phyloP scores from a whole-genome alignment of 2,888 invertebrate species.

The Amblyteles armatorius region DNA sequence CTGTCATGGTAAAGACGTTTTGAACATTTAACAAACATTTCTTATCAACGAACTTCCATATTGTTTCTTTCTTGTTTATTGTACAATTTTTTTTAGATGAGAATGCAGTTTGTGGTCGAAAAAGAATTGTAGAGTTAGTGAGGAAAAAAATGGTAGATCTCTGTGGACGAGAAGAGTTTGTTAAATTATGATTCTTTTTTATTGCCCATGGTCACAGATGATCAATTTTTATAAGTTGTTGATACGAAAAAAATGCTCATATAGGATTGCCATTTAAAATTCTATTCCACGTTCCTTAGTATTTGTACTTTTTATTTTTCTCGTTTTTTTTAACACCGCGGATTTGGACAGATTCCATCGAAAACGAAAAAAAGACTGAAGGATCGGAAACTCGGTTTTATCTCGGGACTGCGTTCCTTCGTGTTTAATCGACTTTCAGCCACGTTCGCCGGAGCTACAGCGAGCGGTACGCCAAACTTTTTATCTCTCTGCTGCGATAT shows the following conservation, averaged over 20 bases:
- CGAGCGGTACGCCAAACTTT: constrained; percentile 41
- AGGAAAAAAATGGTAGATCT: no score
- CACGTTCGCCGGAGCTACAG: constrained; percentile 23
- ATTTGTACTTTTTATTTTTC: no score
- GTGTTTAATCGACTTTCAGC: constrained; percentile 24
- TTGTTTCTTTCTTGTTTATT: no score
- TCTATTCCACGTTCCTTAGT: neutral
- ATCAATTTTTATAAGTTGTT: neutral
- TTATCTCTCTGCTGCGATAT: constrained; percentile 26
- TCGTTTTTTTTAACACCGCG: neutral
- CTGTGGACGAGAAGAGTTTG: neutral
- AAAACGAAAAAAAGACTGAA: neutral
- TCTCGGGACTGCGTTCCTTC: constrained; percentile 27
- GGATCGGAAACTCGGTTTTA: constrained; percentile 10
- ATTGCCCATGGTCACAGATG: neutral
- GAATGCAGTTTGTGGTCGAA: no score
- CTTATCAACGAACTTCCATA: no score
- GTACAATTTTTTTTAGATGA: no score
- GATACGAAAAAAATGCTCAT: neutral
- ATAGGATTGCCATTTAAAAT: neutral
- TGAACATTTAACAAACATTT: no score
- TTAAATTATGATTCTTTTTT: neutral
- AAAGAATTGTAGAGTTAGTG: no score
- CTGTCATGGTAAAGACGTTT: no score
- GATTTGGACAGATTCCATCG: neutral